These are phyloP conservation scores for Hartigia nigra DNA, from an alignment of 2,888 invertebrate genomes.

Conservation along the genomic window DNA sequence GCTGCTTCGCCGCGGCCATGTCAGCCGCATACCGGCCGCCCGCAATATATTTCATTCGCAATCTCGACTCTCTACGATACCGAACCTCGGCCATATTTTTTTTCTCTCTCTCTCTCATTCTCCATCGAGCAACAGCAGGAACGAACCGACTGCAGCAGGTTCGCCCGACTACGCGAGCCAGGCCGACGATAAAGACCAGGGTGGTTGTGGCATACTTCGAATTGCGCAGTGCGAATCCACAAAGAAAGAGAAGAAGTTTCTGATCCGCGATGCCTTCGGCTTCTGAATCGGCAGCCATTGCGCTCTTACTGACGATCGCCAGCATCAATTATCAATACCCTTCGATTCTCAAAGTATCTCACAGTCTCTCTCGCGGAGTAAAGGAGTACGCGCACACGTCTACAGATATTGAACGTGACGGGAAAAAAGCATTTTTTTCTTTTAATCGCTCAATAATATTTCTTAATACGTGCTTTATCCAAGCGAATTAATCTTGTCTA, in stretches of 20 bases:
- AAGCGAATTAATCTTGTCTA: not conserved
- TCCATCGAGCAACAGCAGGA: slow-evolving; percentile 12
- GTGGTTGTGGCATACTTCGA: slow-evolving; percentile 26
- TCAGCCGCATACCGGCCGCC: slow-evolving; percentile 25
- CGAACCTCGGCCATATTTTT: not conserved
- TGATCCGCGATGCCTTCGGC: not conserved
- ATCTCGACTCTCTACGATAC: slow-evolving; percentile 11
- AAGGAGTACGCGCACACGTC: not conserved
- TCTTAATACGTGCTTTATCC: not conserved
- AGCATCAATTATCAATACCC: not conserved
- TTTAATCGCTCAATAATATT: not conserved
- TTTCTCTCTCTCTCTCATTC: not conserved
- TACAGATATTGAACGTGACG: not conserved
- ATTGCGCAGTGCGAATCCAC: slow-evolving; percentile 22
- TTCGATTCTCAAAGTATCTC: not conserved
- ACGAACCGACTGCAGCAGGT: slow-evolving; percentile 11
- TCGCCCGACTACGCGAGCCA: not conserved
- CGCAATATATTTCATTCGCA: slow-evolving; percentile 24
- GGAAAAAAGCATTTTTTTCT: not conserved
- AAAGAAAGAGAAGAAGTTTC: not conserved
- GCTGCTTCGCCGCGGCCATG: not conserved
- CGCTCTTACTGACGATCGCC: not conserved
- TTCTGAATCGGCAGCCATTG: not conserved
- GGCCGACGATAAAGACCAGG: slow-evolving; percentile 7
- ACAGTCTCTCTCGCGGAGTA: not conserved